These are phyloP conservation scores for Orthosia cruda DNA, from an alignment of 2,888 invertebrate species.

Conservation along the genomic window DNA sequence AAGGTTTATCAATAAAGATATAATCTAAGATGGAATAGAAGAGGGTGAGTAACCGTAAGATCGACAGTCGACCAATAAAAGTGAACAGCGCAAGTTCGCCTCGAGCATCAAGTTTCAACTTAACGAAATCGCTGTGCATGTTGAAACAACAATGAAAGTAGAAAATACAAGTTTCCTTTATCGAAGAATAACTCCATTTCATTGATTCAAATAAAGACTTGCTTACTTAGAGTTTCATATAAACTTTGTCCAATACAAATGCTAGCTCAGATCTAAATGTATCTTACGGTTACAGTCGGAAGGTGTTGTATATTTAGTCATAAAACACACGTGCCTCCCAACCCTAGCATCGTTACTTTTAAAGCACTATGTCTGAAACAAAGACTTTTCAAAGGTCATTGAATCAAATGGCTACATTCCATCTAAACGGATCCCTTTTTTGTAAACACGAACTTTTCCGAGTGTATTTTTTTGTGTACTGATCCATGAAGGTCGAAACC, in stretches of 20 bases:
- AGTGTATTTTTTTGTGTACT: conserved; percentile 47
- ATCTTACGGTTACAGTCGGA: conserved; percentile 31
- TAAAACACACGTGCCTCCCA: conserved; percentile 83
- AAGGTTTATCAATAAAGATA: conserved; percentile 1
- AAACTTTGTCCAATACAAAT: too few species aligned
- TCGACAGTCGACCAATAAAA: conserved; percentile 36
- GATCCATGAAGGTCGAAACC: conserved; percentile 29
- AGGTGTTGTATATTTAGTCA: conserved; percentile 83
- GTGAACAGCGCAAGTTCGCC: conserved; percentile 37
- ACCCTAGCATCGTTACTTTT: conserved; percentile 65
- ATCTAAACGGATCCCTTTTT: conserved; percentile 30
- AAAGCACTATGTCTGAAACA: conserved; percentile 60
- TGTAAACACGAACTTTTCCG: conserved; percentile 33
- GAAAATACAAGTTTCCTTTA: too few species aligned
- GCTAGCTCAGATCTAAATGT: too few species aligned
- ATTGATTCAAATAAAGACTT: too few species aligned
- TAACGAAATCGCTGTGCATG: too few species aligned
- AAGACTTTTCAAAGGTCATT: conserved; percentile 58
- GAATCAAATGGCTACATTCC: conserved; percentile 40
- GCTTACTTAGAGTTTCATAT: too few species aligned
- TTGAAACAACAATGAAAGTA: too few species aligned
- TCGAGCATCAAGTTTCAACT: neutral
- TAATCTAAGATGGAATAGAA: conserved; percentile 4
- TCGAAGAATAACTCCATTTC: too few species aligned
- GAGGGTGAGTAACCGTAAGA: conserved; percentile 28